Conservation (phyloP, 1,140 invertebrate species). For the Brachionus paranguensis region DNA sequence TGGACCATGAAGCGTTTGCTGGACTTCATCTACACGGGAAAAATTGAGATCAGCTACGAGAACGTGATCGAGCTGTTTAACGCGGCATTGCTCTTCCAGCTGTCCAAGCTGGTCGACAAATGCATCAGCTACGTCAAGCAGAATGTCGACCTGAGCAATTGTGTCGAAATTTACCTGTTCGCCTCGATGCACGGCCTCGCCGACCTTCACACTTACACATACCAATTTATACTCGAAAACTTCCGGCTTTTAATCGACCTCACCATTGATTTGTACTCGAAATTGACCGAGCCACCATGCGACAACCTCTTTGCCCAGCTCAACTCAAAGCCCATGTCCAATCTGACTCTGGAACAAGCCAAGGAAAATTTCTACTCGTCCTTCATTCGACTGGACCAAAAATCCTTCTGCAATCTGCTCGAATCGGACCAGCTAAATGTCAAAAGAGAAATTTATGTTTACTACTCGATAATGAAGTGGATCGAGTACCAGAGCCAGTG, state of each 20-base stretch:
- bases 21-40: conserved; percentile 54
- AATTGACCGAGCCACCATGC: conserved; percentile 39
- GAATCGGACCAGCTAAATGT: conserved; percentile 52
- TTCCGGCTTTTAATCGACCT: conserved; percentile 43
- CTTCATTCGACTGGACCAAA: conserved; percentile 4
- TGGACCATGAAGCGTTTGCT: conserved; percentile 55
- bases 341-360: conserved; percentile 50
- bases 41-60: conserved; percentile 52
- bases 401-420: background rate
- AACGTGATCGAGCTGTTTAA: conserved; percentile 56
- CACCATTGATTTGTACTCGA: conserved; percentile 6
- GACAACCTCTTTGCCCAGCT: conserved; percentile 40
- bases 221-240: conserved; percentile 52
- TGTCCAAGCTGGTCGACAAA: conserved; percentile 53
- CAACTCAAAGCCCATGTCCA: conserved; percentile 46
- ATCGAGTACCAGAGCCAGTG: conserved; percentile 47
- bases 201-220: conserved; percentile 48
- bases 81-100: conserved; percentile 55
- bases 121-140: conserved; percentile 51
- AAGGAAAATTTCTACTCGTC: conserved; percentile 47
- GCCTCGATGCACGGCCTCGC: conserved; percentile 53
- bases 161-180: conserved; percentile 54
- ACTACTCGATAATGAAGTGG: conserved; percentile 54
- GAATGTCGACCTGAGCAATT: conserved; percentile 55
- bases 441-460: conserved; percentile 54